Evolutionary conservation across 2,888 invertebrate species (phyloP).

Genomic region (Scaptomyza flava): DNA sequence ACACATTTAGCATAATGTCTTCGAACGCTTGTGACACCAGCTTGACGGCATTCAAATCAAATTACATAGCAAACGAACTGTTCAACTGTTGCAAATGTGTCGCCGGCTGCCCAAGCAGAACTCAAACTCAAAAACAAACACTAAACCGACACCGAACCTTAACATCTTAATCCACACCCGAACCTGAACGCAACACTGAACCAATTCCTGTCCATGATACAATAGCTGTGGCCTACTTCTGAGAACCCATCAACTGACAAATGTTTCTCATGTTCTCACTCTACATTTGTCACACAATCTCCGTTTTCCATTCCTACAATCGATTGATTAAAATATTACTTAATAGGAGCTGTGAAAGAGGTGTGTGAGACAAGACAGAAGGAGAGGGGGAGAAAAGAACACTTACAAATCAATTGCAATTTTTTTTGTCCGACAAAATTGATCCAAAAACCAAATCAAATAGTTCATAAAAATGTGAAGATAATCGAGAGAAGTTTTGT

Average conservation of each 20-base stretch:
- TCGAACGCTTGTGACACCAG: slow-evolving; percentile 30
- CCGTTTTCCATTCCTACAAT: slow-evolving; percentile 35
- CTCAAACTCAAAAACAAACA: background rate
- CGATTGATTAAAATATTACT: slow-evolving; percentile 56
- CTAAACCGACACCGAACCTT: background rate
- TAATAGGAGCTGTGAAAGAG: slow-evolving; percentile 9
- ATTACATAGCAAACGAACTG: slow-evolving; percentile 61
- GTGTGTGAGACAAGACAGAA: background rate
- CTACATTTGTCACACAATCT: slow-evolving; percentile 31
- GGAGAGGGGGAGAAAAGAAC: background rate
- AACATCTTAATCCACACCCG: background rate
- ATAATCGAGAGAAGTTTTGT: background rate
- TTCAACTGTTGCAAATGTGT: slow-evolving; percentile 61
- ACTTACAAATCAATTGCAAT: slow-evolving; percentile 8
- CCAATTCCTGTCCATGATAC: slow-evolving; percentile 19
- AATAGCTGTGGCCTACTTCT: slow-evolving; percentile 5
- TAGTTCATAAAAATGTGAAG: background rate
- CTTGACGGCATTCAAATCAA: slow-evolving; percentile 52
- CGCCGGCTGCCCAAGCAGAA: slow-evolving; percentile 2
- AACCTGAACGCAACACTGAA: slow-evolving; percentile 7
- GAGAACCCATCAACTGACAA: slow-evolving; percentile 22
- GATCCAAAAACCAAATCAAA: background rate
- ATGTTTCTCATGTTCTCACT: slow-evolving; percentile 6
- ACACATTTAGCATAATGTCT: slow-evolving; percentile 43
- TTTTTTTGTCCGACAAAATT: background rate